A percentile compares a stretch with the other conserved stretches of the same genome.
Conservation (phyloP, 1,140 invertebrate genomes). For the Battus philenor region DNA sequence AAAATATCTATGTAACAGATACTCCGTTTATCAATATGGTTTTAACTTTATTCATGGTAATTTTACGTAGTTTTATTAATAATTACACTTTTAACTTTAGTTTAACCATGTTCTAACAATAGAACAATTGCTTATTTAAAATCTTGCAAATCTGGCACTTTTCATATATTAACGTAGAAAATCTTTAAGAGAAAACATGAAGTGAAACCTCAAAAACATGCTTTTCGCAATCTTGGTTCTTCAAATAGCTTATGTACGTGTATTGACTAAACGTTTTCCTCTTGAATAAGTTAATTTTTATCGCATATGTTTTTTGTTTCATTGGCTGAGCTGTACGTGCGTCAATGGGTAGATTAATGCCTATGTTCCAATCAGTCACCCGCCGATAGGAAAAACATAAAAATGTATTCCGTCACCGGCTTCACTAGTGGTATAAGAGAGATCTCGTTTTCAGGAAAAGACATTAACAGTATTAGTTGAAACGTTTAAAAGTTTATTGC, state of each 20-base stretch:
- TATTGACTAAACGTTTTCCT: no score
- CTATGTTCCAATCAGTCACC: constrained; percentile 35
- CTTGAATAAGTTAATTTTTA: constrained; percentile 28
- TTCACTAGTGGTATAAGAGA: no score
- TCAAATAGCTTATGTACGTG: not conserved
- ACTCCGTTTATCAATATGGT: no score
- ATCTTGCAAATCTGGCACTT: not conserved
- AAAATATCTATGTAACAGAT: no score
- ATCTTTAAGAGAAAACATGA: no score
- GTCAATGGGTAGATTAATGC: constrained; percentile 40
- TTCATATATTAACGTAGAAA: not conserved
- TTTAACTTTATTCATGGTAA: no score
- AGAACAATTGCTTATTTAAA: constrained; percentile 15
- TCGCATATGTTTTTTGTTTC: constrained; percentile 29
- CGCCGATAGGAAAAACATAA: constrained; percentile 45
- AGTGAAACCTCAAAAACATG: constrained; percentile 9
- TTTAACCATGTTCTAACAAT: no score
- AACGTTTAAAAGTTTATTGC: no score
- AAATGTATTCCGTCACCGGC: constrained; percentile 42
- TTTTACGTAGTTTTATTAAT: no score
- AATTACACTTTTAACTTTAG: no score
- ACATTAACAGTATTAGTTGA: no score
- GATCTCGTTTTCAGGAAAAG: no score
- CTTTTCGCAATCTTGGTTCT: not conserved
- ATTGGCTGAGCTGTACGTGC: constrained; percentile 31